Evolutionary conservation across 2,888 invertebrate genomes (phyloP), one percentile per base, ranked within the genome.

Genomic region (Hybos culiciformis): DNA sequence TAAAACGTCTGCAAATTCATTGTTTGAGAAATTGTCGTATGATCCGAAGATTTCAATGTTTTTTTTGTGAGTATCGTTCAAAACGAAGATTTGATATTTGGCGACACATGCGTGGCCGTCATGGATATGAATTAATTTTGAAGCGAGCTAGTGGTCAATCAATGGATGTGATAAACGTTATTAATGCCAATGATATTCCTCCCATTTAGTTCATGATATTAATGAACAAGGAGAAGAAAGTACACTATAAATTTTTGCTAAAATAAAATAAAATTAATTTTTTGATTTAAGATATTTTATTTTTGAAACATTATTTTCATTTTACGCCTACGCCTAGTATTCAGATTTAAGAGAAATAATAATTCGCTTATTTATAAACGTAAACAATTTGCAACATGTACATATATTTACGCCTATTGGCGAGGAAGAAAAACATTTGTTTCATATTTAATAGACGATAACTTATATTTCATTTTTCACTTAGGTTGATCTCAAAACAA

Each of bases 21-120:
- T 46, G 47, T 37, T 34, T 47, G 21, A 24, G 44, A 17, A 46
- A 44, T 34, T 49, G 49, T 17, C 43, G 47, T 24, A 47, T 43
- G 33, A 47, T 47, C 8, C 46, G 47, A 34, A 37, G 49, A 29
- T 49, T 47, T 42, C 41, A 47, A 37, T 49, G 49, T 24, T 46
- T 49, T 32, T 49, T 49, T 34, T 49, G 49, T 40, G 33, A 43
- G 9, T 49, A 49, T 39, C 42, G 47, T n/a, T 49, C 47, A 19
- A 49, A 49, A 38, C 29, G 49, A 31, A 40, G 46, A 14, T 47
- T 44, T 37, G 47, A 49, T 37, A 47, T 49, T 8, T 47, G 46
- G 43, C 36, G 49, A 17, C 49, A 49, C 32, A 47, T 47, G 44
- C 47, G 44, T 32, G 44, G 49, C 12, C 41, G 47, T 20, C 49